Conservation (phyloP, 2,888 invertebrate species). For the Polyommatus iphigenia region DNA sequence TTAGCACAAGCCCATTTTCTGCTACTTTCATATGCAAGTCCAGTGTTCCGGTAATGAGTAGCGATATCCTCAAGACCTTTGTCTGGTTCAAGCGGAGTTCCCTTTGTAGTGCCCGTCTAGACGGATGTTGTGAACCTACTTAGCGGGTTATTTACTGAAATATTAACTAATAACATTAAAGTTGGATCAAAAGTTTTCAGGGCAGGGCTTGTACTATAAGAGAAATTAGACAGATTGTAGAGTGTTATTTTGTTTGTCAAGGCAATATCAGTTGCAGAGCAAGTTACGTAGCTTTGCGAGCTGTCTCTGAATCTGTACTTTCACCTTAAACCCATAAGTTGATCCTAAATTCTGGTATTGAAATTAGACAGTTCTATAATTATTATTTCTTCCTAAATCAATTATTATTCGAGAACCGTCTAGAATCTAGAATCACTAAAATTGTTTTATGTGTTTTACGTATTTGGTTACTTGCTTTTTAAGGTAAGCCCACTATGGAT, state of each 20-base stretch:
- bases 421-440: neutral
- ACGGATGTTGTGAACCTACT: conserved; percentile 43
- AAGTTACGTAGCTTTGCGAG: too few relatives aligned
- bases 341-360: neutral
- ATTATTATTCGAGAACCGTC: too few relatives aligned
- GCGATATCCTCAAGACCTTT: conserved; percentile 30
- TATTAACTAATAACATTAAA: neutral
- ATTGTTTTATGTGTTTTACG: neutral
- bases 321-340: neutral
- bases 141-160: neutral
- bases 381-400: too few relatives aligned
- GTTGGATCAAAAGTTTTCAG: neutral
- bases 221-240: too few relatives aligned
- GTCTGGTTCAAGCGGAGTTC: conserved; percentile 39
- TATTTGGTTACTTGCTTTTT: conserved; percentile 3
- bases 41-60: conserved; percentile 28
- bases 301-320: neutral
- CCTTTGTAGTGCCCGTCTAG: conserved; percentile 47
- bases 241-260: too few relatives aligned
- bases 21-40: conserved; percentile 16
- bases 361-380: neutral
- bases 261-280: too few relatives aligned
- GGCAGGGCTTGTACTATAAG: too few relatives aligned
- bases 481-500: neutral
- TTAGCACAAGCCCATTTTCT: conserved; percentile 7